phyloP scores from a whole-genome alignment of 2,797 vertebrate species.

The Pogonophryne albipinna region DNA sequence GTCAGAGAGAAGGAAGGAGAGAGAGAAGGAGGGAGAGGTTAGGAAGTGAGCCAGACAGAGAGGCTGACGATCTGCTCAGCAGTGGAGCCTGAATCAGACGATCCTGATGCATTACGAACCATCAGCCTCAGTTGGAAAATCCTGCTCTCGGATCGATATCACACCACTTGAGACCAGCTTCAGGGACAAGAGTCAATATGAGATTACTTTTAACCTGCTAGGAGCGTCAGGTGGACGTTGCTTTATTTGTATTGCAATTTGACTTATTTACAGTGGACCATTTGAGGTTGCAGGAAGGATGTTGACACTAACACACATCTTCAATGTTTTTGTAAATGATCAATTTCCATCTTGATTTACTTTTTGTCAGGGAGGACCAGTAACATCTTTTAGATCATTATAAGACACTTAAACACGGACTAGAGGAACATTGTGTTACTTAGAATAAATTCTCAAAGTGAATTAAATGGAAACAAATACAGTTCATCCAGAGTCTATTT shows the following conservation, averaged over 20 bases:
- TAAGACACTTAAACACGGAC: not conserved
- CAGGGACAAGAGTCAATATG: not conserved
- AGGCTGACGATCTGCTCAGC: constrained; percentile 10
- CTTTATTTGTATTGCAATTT: not conserved
- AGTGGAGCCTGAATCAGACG: constrained; percentile 5
- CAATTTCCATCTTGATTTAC: not conserved
- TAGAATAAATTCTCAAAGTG: not conserved
- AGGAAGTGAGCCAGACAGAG: constrained; percentile 22
- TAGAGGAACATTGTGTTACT: not conserved
- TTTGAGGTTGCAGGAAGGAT: not conserved
- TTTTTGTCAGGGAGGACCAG: not conserved
- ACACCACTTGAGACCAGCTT: not conserved
- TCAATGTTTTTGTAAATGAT: not conserved
- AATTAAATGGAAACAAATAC: not conserved
- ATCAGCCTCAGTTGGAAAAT: constrained; percentile 20
- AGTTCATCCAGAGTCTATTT: not conserved
- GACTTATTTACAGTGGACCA: not conserved
- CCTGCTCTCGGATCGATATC: constrained; percentile 34
- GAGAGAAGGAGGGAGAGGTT: not conserved
- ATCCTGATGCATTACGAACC: constrained; percentile 37
- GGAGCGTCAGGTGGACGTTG: not conserved
- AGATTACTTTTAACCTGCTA: not conserved
- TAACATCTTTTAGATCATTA: not conserved
- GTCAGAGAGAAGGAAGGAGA: constrained; percentile 31
- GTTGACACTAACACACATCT: too few relatives aligned